Evolutionary conservation across 2,888 invertebrate genomes (phyloP).

Genomic region (Luperina testacea): DNA sequence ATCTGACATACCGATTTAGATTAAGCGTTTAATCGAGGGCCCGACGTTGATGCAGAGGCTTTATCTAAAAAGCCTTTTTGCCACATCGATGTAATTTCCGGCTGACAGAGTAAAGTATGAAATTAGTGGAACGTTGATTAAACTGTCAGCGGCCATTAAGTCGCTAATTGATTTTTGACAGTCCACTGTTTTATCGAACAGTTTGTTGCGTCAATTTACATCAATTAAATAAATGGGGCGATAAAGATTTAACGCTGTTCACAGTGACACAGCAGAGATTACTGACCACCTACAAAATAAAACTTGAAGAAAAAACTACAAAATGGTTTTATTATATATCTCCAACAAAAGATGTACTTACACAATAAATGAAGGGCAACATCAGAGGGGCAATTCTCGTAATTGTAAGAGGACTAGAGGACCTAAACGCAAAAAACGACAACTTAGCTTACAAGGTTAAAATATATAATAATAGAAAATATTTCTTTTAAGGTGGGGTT

Average conservation of each 20-base stretch:
- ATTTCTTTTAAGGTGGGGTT: constrained; percentile 9
- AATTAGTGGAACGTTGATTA: constrained; percentile 48
- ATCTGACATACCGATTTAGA: constrained; percentile 62
- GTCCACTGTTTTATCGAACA: constrained; percentile 13
- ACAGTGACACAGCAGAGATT: background rate
- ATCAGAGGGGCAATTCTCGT: too few species aligned
- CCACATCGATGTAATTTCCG: constrained; percentile 40
- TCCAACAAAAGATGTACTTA: background rate
- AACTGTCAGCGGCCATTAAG: constrained; percentile 52
- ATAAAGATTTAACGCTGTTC: constrained; percentile 7
- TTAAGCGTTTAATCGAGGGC: constrained; percentile 50
- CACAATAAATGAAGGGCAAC: background rate
- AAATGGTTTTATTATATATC: background rate
- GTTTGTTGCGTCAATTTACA: constrained; percentile 20
- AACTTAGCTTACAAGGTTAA: too few species aligned
- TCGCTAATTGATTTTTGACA: constrained; percentile 49
- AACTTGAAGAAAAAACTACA: background rate
- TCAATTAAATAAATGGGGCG: constrained; percentile 16
- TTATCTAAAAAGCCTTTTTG: constrained; percentile 63
- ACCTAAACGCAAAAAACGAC: too few species aligned
- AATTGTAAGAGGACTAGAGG: too few species aligned
- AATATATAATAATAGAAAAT: background rate
- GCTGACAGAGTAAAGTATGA: constrained; percentile 40
- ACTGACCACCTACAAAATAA: background rate
- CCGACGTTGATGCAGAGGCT: constrained; percentile 30